phyloP scores from a whole-genome alignment of 2,888 invertebrate genomes.

The Blastobasis lacticolella region DNA sequence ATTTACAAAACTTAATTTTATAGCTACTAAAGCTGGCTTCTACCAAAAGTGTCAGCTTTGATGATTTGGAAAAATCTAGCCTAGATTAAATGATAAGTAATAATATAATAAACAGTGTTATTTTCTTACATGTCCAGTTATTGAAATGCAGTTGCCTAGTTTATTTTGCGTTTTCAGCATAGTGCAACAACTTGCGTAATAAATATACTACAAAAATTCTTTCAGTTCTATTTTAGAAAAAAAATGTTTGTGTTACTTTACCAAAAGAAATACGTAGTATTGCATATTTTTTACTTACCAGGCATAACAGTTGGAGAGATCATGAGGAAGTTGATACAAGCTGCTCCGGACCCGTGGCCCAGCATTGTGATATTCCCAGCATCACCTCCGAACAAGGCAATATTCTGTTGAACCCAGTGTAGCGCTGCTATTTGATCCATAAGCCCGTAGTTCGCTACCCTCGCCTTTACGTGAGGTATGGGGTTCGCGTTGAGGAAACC shows the following conservation, averaged over 20 bases:
- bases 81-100: too few species aligned
- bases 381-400: constrained; percentile 95
- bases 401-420: constrained; percentile 97
- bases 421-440: constrained; percentile 98
- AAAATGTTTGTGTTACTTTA: neutral
- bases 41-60: too few species aligned
- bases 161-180: too few species aligned
- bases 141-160: too few species aligned
- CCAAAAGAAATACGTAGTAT: neutral
- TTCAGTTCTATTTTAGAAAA: too few species aligned
- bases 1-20: too few species aligned
- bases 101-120: too few species aligned
- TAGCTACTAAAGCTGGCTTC: too few species aligned
- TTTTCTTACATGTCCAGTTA: too few species aligned
- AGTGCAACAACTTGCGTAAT: too few species aligned
- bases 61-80: too few species aligned
- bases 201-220: too few species aligned
- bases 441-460: constrained; percentile 96
- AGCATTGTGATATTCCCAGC: constrained; percentile 94
- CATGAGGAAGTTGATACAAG: constrained; percentile 97
- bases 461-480: constrained; percentile 87
- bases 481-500: constrained; percentile 94
- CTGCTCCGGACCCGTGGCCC: constrained; percentile 97
- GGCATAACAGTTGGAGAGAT: constrained; percentile 93
- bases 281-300: constrained; percentile 43